A percentile compares a stretch with the other conserved stretches of the same genome.
These are phyloP conservation scores for Iphiclides podalirius DNA, from an alignment of 2,888 invertebrate genomes.

Conservation along the genomic window DNA sequence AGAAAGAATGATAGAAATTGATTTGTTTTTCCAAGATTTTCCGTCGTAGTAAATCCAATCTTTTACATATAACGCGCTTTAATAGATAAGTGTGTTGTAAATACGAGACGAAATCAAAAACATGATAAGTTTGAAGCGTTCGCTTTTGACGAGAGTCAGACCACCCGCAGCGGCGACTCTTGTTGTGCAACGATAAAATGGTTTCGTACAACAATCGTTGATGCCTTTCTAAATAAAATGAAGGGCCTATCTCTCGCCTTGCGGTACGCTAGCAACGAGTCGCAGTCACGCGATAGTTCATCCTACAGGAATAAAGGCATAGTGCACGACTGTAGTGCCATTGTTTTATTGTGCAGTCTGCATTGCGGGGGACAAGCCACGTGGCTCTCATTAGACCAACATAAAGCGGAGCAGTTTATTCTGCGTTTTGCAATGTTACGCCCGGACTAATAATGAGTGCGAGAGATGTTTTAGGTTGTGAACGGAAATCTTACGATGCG, in stretches of 20 bases:
- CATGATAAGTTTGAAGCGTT: not conserved
- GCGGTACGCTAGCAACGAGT: constrained; percentile 61
- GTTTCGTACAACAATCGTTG: not conserved
- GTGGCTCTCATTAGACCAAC: constrained; percentile 76
- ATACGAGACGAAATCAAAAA: not conserved
- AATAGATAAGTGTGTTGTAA: no score
- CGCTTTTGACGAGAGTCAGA: not conserved
- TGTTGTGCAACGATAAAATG: not conserved
- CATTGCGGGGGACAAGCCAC: constrained; percentile 78
- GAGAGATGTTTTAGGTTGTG: constrained; percentile 66
- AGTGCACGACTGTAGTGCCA: constrained; percentile 65
- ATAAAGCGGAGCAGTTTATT: constrained; percentile 76
- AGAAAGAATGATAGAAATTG: no score
- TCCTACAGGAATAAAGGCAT: constrained; percentile 72
- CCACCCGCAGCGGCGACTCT: constrained; percentile 6
- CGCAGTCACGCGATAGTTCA: constrained; percentile 69
- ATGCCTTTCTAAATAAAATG: constrained; percentile 42
- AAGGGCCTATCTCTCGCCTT: constrained; percentile 51
- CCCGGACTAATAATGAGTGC: constrained; percentile 69
- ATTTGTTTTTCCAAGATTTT: no score
- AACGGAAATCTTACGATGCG: constrained; percentile 55
- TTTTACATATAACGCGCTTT: no score
- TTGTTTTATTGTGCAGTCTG: constrained; percentile 79
- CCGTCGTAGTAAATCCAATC: no score
- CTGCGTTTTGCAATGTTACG: constrained; percentile 73